A percentile compares a stretch with the other conserved stretches of the same genome.
Evolutionary conservation across 2,888 invertebrate genomes (phyloP).

Genomic region (Anthophora plumipes): DNA sequence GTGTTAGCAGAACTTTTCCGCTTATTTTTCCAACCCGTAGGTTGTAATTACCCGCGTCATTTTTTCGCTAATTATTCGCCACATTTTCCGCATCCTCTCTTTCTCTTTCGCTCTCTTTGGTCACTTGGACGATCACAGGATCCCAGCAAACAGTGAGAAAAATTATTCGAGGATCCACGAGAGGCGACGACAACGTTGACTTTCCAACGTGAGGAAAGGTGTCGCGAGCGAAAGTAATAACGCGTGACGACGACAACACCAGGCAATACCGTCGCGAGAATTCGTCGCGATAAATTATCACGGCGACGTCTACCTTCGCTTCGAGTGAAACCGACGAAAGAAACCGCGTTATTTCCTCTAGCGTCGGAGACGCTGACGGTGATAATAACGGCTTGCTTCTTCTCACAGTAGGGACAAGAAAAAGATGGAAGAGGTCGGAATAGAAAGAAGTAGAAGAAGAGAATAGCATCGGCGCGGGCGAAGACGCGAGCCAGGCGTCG

Average conservation of each 20-base stretch:
- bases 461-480: neutral
- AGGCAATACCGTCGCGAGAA: neutral
- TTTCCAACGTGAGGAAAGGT: neutral
- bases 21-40: neutral
- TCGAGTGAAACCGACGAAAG: conserved; percentile 13
- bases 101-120: neutral
- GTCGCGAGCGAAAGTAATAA: neutral
- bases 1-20: neutral
- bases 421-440: neutral
- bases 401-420: no score
- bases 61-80: conserved; percentile 10
- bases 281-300: conserved; percentile 30
- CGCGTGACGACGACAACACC: neutral
- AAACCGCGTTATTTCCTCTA: conserved; percentile 26
- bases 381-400: conserved; percentile 8
- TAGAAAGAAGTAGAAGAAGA: neutral
- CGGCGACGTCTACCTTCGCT: neutral
- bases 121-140: neutral
- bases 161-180: neutral
- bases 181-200: neutral
- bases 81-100: no score
- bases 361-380: conserved; percentile 1
- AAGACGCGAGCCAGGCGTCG: conserved; percentile 9
- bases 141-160: no score
- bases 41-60: conserved; percentile 27